Evolutionary conservation across 2,888 invertebrate species (phyloP).

Genomic region (Dyspetes luteomarginatus): DNA sequence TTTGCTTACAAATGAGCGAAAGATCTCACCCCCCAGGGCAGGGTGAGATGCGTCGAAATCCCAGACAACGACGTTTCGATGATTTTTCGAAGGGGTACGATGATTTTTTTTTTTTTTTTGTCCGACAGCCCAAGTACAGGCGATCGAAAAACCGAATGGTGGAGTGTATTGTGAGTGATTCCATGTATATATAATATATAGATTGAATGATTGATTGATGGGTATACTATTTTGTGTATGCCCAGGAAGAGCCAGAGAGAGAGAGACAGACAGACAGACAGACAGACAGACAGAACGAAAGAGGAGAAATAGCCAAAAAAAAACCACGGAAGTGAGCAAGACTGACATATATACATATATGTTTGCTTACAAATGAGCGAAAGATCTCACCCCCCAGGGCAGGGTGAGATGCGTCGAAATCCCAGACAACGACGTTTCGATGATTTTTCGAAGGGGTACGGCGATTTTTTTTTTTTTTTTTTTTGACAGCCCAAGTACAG

Average conservation of each 20-base stretch:
- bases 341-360: background rate
- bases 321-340: slow-evolving; percentile 20
- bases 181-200: background rate
- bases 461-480: background rate
- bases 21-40: slow-evolving; percentile 58
- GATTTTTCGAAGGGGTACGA: slow-evolving; percentile 31
- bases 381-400: slow-evolving; percentile 57
- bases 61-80: slow-evolving; percentile 33
- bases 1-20: slow-evolving; percentile 6
- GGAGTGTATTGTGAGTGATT: slow-evolving; percentile 27
- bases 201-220: slow-evolving; percentile 33
- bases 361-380: slow-evolving; percentile 3
- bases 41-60: slow-evolving; percentile 65
- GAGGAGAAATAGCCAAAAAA: slow-evolving; percentile 44
- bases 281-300: slow-evolving; percentile 45
- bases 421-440: slow-evolving; percentile 20
- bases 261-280: slow-evolving; percentile 25
- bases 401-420: slow-evolving; percentile 65
- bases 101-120: background rate
- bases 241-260: slow-evolving; percentile 25
- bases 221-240: background rate
- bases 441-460: slow-evolving; percentile 32
- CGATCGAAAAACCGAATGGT: slow-evolving; percentile 29
- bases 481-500: slow-evolving; percentile 7
- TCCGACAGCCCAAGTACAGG: slow-evolving; percentile 6